These are phyloP conservation scores for Amblyornis subalaris DNA, from an alignment of 2,113 vertebrate species.

Conservation along the genomic window DNA sequence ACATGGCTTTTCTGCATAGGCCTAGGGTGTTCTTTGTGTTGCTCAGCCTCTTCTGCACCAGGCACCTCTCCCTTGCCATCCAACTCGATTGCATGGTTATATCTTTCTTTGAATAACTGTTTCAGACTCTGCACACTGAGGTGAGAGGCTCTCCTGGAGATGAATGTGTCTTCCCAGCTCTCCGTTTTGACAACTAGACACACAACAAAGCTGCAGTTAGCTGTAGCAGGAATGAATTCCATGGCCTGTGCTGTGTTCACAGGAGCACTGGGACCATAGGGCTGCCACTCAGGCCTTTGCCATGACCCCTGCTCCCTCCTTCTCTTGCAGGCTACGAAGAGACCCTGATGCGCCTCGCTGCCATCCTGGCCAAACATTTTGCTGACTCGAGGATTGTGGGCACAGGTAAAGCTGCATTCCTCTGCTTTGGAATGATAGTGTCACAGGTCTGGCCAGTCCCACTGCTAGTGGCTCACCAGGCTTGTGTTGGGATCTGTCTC, in stretches of 20 bases:
- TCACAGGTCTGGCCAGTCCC: not conserved
- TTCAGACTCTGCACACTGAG: not conserved
- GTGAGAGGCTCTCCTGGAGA: not conserved
- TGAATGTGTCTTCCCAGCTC: not conserved
- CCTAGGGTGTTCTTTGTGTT: not conserved
- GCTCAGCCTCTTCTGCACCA: not conserved
- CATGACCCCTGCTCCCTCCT: not conserved
- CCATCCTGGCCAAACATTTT: constrained; percentile 95
- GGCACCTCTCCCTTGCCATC: not conserved
- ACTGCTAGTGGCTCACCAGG: not conserved
- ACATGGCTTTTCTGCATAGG: not conserved
- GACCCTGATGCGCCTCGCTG: constrained; percentile 88
- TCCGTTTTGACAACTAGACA: not conserved
- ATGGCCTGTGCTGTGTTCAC: rapidly evolving
- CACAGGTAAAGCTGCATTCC: constrained; percentile 78
- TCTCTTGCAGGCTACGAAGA: constrained; percentile 86
- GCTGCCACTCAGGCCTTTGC: not conserved
- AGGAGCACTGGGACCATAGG: not conserved
- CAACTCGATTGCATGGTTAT: not conserved
- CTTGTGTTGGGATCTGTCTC: not conserved
- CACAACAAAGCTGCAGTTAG: not conserved
- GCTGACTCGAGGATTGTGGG: constrained; percentile 92
- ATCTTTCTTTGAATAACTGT: not conserved
- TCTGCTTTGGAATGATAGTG: not conserved
- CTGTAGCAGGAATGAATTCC: not conserved